Evolutionary conservation across 2,888 invertebrate species (phyloP).

Genomic region (Dolomedes plantarius): DNA sequence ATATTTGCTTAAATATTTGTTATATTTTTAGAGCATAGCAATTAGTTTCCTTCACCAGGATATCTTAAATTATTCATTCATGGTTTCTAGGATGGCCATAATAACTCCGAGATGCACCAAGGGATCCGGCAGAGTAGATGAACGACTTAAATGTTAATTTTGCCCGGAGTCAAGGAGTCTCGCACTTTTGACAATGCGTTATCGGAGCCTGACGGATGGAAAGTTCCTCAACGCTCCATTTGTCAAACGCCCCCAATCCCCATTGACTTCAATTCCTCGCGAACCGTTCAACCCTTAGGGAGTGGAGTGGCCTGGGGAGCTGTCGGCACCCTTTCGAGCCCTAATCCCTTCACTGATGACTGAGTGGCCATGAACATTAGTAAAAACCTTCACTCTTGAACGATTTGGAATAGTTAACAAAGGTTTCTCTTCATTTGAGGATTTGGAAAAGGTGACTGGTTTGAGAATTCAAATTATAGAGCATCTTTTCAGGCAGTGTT

Average conservation of each 20-base stretch:
- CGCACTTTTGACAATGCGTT: neutral
- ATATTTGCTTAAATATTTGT: too few species aligned
- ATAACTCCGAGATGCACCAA: too few species aligned
- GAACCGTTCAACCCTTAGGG: neutral
- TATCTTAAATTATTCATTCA: too few species aligned
- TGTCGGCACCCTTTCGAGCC: neutral
- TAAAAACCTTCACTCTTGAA: neutral
- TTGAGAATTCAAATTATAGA: too few species aligned
- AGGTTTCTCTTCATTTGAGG: too few species aligned
- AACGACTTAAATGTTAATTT: neutral
- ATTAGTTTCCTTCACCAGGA: too few species aligned
- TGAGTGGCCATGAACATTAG: neutral
- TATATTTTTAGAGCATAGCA: too few species aligned
- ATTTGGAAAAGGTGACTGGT: too few species aligned
- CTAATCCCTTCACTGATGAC: neutral
- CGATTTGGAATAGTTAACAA: too few species aligned
- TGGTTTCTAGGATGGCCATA: too few species aligned
- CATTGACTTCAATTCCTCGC: neutral
- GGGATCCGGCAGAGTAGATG: neutral
- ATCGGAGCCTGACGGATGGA: neutral
- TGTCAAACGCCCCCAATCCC: neutral
- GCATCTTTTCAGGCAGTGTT: too few species aligned
- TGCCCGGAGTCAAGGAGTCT: neutral
- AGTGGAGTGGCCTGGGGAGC: neutral
- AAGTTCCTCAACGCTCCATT: neutral